These are phyloP conservation scores for Dryobates pubescens DNA, from an alignment of 2,797 vertebrate genomes.

Conservation along the genomic window DNA sequence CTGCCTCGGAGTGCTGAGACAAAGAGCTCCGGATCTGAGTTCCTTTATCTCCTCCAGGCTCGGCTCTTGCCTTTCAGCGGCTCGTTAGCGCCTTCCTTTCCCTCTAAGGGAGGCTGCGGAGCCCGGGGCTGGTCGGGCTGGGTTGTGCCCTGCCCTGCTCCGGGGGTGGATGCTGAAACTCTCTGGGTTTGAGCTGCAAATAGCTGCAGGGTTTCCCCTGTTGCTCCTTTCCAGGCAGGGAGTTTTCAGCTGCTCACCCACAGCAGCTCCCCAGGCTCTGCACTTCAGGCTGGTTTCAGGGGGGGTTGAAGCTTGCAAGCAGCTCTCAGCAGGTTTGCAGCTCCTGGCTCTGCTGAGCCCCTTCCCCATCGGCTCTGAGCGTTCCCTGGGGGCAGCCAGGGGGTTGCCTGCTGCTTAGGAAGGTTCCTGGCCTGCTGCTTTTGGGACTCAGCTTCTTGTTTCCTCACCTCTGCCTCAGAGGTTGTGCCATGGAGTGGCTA, in stretches of 20 bases:
- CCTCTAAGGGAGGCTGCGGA: background rate
- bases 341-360: background rate
- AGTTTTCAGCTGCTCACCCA: background rate
- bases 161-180: background rate
- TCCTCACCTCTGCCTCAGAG: too few species aligned
- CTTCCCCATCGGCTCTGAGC: background rate
- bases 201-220: slow-evolving; percentile 43
- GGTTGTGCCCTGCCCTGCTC: background rate
- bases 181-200: background rate
- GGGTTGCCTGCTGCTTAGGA: too few species aligned
- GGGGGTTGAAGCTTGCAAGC: background rate
- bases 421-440: too few species aligned
- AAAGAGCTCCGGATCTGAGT: background rate
- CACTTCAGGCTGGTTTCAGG: too few species aligned
- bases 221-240: slow-evolving; percentile 16
- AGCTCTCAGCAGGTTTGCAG: background rate
- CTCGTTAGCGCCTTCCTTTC: background rate
- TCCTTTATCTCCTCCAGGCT: background rate
- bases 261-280: background rate
- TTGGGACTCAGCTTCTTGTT: too few species aligned
- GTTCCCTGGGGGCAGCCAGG: too few species aligned
- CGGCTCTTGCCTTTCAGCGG: too few species aligned
- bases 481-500: too few species aligned
- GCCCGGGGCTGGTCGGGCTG: background rate
- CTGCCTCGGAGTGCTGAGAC: background rate